Conservation (phyloP, 2,113 vertebrate species). For the Actinemys pallida region DNA sequence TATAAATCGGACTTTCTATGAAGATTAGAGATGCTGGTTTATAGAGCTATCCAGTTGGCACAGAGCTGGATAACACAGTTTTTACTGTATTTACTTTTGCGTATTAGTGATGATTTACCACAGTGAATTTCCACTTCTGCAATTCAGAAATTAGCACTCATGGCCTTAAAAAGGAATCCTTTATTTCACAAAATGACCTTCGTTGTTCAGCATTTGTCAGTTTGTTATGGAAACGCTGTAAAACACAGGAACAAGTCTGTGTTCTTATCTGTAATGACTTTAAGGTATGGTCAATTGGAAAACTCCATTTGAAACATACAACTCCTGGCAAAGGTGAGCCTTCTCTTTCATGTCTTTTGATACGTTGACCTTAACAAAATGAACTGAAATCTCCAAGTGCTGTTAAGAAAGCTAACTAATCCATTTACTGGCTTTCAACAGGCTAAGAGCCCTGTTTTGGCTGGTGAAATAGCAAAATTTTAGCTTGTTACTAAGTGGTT, state of each 20-base stretch:
- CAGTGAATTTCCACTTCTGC: neutral
- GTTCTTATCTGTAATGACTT: neutral
- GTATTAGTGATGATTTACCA: neutral
- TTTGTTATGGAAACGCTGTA: neutral
- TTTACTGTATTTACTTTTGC: fast-evolving
- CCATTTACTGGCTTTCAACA: neutral
- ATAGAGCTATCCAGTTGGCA: no score
- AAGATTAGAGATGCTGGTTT: no score
- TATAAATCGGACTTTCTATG: no score
- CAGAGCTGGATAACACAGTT: neutral
- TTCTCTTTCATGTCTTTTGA: neutral
- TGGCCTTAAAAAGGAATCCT: neutral
- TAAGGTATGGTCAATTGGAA: neutral
- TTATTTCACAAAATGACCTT: neutral
- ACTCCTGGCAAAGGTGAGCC: neutral
- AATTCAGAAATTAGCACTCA: neutral
- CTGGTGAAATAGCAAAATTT: neutral
- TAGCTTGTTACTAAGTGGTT: no score
- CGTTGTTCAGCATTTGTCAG: neutral
- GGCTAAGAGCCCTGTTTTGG: neutral
- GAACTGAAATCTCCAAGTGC: neutral
- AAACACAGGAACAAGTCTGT: neutral
- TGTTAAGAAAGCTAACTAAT: neutral
- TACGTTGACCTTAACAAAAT: neutral
- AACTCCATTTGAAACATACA: neutral